A percentile compares a stretch with the other conserved stretches of the same genome.
phyloP scores from a whole-genome alignment of 2,113 vertebrate species.

The Hymenochirus boettgeri region DNA sequence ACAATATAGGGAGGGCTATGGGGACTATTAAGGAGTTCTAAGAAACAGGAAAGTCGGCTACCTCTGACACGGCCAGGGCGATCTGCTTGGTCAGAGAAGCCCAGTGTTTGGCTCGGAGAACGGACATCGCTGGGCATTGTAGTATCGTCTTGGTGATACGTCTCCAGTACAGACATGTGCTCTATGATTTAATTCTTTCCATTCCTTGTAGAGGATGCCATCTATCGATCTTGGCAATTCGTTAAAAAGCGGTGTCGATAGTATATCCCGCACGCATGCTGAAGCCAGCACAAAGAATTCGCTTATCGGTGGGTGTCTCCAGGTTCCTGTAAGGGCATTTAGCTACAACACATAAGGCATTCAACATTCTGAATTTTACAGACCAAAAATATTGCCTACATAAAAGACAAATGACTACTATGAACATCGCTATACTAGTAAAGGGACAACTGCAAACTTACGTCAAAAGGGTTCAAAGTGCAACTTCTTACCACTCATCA shows the following conservation, averaged over 20 bases:
- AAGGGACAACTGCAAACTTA: too few relatives aligned
- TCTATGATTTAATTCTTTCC: conserved; percentile 86
- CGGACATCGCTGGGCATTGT: conserved; percentile 72
- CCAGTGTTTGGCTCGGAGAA: conserved; percentile 82
- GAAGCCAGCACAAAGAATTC: conserved; percentile 87
- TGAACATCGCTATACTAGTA: too few relatives aligned
- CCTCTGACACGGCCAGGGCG: conserved; percentile 86
- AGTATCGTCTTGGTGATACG: conserved; percentile 65
- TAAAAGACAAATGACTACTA: too few relatives aligned
- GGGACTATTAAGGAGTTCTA: too few relatives aligned
- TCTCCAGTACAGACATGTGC: conserved; percentile 73
- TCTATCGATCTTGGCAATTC: conserved; percentile 89
- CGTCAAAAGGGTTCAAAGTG: too few relatives aligned
- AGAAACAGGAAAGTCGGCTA: conserved; percentile 45
- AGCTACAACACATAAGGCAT: too few relatives aligned
- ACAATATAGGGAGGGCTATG: not conserved
- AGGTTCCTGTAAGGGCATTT: conserved; percentile 82
- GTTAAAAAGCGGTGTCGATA: conserved; percentile 84
- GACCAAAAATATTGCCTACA: too few relatives aligned
- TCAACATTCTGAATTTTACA: too few relatives aligned
- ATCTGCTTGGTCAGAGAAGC: conserved; percentile 97
- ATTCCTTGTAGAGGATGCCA: conserved; percentile 98
- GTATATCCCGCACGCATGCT: conserved; percentile 81
- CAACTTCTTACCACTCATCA: conserved; percentile 55
- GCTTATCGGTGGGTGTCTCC: conserved; percentile 89